Conservation (phyloP, 2,888 invertebrate genomes). For the Heterodera filipjevi region DNA sequence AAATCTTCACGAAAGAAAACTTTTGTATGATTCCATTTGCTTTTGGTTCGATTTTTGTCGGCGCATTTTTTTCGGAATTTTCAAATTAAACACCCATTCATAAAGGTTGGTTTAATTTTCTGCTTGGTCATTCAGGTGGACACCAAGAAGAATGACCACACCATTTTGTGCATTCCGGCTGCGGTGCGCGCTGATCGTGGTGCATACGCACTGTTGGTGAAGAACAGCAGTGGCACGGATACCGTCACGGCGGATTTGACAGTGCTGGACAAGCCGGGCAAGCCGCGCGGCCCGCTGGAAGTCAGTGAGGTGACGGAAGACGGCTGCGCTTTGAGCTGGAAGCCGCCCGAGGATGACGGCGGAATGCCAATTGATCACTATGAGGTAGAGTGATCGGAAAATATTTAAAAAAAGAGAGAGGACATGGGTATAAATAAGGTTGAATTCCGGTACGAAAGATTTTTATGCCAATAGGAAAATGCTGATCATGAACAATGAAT, state of each 20-base stretch:
- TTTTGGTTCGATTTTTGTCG: too few relatives aligned
- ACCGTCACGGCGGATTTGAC: conserved; percentile 89
- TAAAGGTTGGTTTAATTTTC: background rate
- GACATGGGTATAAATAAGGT: too few relatives aligned
- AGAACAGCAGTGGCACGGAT: conserved; percentile 92
- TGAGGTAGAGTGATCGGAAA: conserved; percentile 84
- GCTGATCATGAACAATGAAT: too few relatives aligned
- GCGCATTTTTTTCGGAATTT: too few relatives aligned
- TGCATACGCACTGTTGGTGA: conserved; percentile 80
- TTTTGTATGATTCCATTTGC: too few relatives aligned
- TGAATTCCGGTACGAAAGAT: too few relatives aligned
- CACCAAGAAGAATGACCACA: conserved; percentile 75
- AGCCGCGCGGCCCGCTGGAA: conserved; percentile 86
- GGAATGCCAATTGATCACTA: conserved; percentile 51
- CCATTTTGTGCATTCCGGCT: conserved; percentile 85
- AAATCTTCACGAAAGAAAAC: too few relatives aligned
- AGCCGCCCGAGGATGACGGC: conserved; percentile 81
- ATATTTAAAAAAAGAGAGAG: conserved; percentile 63
- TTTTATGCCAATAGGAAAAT: too few relatives aligned
- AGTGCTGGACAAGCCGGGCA: conserved; percentile 83
- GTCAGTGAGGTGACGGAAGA: conserved; percentile 82
- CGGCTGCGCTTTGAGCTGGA: conserved; percentile 87
- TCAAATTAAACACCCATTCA: background rate
- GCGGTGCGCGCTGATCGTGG: conserved; percentile 88
- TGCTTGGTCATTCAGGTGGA: conserved; percentile 50